A percentile compares a stretch with the other conserved stretches of the same genome.
Evolutionary conservation across 2,888 invertebrate genomes (phyloP).

Genomic region (Petrophora chlorosata): DNA sequence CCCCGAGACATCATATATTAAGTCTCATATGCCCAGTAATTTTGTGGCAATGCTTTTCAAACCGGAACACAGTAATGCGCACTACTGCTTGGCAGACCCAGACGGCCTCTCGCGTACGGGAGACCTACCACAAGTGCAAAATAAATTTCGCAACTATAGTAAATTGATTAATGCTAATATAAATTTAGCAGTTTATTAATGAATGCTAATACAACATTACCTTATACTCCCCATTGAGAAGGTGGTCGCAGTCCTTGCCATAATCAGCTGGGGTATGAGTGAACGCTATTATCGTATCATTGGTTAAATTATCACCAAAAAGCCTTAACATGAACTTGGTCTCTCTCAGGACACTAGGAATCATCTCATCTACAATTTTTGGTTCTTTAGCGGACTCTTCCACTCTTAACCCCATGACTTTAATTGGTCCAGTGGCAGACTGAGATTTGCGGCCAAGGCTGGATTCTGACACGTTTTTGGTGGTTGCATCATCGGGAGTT

Average conservation of each 20-base stretch:
- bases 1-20: no score
- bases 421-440: constrained; percentile 30
- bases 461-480: not conserved
- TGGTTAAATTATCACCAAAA: constrained; percentile 65
- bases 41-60: no score
- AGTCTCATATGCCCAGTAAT: no score
- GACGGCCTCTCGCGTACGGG: no score
- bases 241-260: constrained; percentile 51
- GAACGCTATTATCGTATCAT: constrained; percentile 62
- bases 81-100: no score
- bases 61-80: no score
- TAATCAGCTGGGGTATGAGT: constrained; percentile 56
- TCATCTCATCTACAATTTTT: constrained; percentile 64
- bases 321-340: constrained; percentile 59
- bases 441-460: constrained; percentile 13
- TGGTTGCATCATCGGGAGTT: not conserved
- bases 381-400: constrained; percentile 71
- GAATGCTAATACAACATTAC: no score
- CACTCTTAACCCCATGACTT: constrained; percentile 62
- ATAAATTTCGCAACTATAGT: no score
- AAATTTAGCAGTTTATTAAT: no score
- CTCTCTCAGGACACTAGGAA: constrained; percentile 66
- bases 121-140: no score
- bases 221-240: constrained; percentile 58
- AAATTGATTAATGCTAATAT: no score